Evolutionary conservation across 37 sponge, comb jelly and placozoan species (phyloP).

Genomic region (Chondrosia reniformis): DNA sequence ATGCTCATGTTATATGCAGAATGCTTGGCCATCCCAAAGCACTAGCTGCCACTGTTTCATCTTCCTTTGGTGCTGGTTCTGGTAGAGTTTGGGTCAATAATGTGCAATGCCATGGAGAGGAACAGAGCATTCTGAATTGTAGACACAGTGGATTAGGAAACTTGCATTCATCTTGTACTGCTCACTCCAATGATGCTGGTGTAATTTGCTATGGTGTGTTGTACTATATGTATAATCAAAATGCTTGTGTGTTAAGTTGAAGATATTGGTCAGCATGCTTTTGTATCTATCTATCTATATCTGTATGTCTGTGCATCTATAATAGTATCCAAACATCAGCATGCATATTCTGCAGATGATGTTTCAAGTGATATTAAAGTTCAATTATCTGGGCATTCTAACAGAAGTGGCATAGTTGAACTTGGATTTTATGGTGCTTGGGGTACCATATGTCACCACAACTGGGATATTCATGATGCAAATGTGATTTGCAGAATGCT

Average conservation of each 20-base stretch:
- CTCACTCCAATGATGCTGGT: constrained; percentile 14
- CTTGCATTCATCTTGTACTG: background rate
- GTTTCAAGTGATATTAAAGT: too few relatives aligned
- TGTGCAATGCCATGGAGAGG: background rate
- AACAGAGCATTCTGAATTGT: background rate
- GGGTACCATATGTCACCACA: background rate
- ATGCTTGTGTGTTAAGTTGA: too few relatives aligned
- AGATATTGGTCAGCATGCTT: too few relatives aligned
- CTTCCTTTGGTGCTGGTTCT: background rate
- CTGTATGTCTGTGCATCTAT: too few relatives aligned
- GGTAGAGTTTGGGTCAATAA: background rate
- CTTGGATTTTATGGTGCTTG: background rate
- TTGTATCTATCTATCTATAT: too few relatives aligned
- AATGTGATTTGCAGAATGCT: background rate
- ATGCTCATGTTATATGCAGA: background rate
- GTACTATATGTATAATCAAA: too few relatives aligned
- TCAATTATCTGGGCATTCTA: background rate
- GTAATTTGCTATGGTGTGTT: background rate
- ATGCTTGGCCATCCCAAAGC: background rate
- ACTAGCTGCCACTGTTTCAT: background rate
- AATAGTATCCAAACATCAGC: too few relatives aligned
- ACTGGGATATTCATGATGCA: background rate
- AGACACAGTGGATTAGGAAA: background rate
- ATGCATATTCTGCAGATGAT: too few relatives aligned
- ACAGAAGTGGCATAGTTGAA: background rate